Percentiles rank a stretch among this genome's conserved stretches.
These are phyloP conservation scores for Ctenopoma kingsleyae DNA, from an alignment of 2,797 vertebrate genomes.

Conservation along the genomic window DNA sequence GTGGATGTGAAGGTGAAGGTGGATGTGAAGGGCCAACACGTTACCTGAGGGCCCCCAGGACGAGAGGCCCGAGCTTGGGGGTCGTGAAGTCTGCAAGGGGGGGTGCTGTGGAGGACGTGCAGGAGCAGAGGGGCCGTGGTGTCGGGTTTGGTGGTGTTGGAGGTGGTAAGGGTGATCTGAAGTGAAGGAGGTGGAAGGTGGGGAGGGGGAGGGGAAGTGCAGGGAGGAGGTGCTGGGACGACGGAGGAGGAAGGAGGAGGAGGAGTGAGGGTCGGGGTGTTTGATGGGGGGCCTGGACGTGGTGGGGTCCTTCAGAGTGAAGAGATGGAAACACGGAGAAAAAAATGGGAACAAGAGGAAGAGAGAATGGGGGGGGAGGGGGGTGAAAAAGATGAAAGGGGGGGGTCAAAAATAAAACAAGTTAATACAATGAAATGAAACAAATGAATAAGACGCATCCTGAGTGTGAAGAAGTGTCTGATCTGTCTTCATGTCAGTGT, in stretches of 20 bases:
- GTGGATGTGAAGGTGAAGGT: conserved; percentile 4
- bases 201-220: conserved; percentile 80
- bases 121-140: conserved; percentile 50
- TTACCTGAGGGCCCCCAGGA: conserved; percentile 79
- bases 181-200: conserved; percentile 68
- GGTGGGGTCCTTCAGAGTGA: conserved; percentile 65
- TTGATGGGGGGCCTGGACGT: conserved; percentile 56
- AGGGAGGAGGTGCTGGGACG: conserved; percentile 85
- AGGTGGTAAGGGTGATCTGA: conserved; percentile 57
- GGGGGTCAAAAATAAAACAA: background rate
- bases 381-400: background rate
- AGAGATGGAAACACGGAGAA: conserved; percentile 20
- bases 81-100: conserved; percentile 53
- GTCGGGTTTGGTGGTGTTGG: conserved; percentile 56
- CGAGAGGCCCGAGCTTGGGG: conserved; percentile 43
- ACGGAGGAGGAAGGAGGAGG: conserved; percentile 41
- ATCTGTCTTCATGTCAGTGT: too few species aligned
- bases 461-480: background rate
- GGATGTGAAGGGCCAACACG: conserved; percentile 24
- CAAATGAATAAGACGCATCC: too few species aligned
- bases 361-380: background rate
- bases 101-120: conserved; percentile 63
- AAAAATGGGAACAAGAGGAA: conserved; percentile 34
- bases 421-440: background rate
- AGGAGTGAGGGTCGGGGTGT: conserved; percentile 55